Percentiles rank a stretch among this genome's conserved stretches.
Evolutionary conservation across 2,113 vertebrate species (phyloP).

Genomic region (Rhabdornis inornatus): DNA sequence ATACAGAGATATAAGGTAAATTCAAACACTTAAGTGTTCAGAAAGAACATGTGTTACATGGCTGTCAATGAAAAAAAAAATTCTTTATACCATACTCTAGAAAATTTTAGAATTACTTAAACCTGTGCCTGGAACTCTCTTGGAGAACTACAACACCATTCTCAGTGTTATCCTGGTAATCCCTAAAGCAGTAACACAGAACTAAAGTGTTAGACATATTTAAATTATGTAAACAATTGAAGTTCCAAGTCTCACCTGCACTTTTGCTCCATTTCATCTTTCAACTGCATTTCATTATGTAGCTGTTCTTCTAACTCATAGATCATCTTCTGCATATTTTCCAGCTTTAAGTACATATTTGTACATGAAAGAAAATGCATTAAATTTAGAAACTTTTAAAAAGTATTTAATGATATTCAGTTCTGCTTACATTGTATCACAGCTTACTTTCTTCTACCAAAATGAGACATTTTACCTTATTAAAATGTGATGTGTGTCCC

Average conservation of each 20-base stretch:
- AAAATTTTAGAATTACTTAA: background rate
- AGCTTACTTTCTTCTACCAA: background rate
- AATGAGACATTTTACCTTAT: background rate
- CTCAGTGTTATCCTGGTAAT: background rate
- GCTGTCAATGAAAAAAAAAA: background rate
- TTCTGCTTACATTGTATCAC: background rate
- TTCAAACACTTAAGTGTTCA: background rate
- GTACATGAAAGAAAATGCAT: conserved; percentile 29
- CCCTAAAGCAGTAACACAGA: background rate
- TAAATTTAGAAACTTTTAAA: background rate
- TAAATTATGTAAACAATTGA: conserved; percentile 3
- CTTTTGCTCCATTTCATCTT: conserved; percentile 98
- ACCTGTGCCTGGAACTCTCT: background rate
- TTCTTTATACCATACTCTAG: background rate
- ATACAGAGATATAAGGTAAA: background rate
- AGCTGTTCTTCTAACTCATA: conserved; percentile 95
- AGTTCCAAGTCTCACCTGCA: conserved; percentile 82
- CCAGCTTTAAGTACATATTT: conserved; percentile 79
- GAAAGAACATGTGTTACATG: background rate
- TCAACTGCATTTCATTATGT: conserved; percentile 94
- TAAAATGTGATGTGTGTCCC: background rate
- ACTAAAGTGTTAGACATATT: background rate
- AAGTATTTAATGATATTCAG: background rate
- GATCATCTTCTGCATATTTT: conserved; percentile 94
- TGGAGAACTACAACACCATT: background rate